Evolutionary conservation across 2,113 vertebrate species (phyloP).

Genomic region (Caranx ignobilis): DNA sequence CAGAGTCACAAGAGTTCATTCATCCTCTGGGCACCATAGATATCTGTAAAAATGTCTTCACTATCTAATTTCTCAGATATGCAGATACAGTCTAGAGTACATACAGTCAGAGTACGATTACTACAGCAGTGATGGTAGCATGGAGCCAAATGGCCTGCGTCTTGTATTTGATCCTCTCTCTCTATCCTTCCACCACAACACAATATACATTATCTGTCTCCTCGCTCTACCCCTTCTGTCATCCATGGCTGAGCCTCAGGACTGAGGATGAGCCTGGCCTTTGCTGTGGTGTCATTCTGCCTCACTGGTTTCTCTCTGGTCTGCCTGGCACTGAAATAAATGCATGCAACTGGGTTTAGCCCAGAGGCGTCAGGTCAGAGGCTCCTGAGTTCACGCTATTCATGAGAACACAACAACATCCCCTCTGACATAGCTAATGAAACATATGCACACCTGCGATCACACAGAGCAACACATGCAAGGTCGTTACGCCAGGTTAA

Average conservation of each 20-base stretch:
- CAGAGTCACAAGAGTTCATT: background rate
- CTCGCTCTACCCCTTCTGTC: background rate
- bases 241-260: constrained; percentile 20
- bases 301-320: constrained; percentile 48
- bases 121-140: background rate
- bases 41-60: background rate
- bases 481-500: background rate
- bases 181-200: background rate
- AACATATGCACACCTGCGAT: constrained; percentile 2
- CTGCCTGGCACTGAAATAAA: constrained; percentile 41
- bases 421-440: background rate
- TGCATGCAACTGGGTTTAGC: constrained; percentile 22
- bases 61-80: background rate
- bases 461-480: background rate
- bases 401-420: background rate
- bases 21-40: too few relatives aligned
- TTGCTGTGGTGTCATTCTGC: constrained; percentile 40
- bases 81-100: background rate
- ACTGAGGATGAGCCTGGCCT: constrained; percentile 34
- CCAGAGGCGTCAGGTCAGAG: constrained; percentile 29
- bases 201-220: background rate
- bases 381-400: constrained; percentile 5
- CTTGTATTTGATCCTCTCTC: background rate
- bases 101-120: background rate
- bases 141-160: background rate